phyloP scores from a whole-genome alignment of 2,113 vertebrate genomes.

The Serinus canaria region DNA sequence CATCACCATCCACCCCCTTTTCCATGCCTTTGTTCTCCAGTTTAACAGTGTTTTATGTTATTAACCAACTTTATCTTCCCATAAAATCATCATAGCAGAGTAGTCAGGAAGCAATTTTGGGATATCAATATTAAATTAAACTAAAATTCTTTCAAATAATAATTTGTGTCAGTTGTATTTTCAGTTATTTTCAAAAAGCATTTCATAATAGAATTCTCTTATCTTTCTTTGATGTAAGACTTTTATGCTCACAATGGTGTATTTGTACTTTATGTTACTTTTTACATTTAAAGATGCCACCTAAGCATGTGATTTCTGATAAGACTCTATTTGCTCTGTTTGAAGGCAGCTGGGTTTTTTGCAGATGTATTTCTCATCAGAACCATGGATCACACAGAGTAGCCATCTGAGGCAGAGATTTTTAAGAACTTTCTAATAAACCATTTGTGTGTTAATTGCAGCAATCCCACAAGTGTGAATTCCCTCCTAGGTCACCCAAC shows the following conservation, averaged over 20 bases:
- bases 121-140: not conserved
- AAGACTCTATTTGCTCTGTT: not conserved
- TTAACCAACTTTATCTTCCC: not conserved
- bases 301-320: not conserved
- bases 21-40: not conserved
- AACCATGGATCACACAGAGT: not conserved
- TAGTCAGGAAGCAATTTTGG: not conserved
- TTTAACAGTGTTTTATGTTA: not conserved
- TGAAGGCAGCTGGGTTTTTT: not conserved
- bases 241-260: not conserved
- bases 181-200: not conserved
- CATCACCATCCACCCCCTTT: not conserved
- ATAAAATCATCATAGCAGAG: not conserved
- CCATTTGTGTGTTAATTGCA: not conserved
- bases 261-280: not conserved
- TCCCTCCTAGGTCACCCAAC: not conserved
- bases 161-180: not conserved
- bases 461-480: not conserved
- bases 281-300: not conserved
- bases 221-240: not conserved
- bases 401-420: not conserved
- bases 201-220: not conserved
- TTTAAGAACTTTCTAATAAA: not conserved
- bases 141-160: not conserved
- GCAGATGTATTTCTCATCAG: not conserved